phyloP scores from a whole-genome alignment of 2,888 invertebrate genomes.

The Leucozona laternaria region DNA sequence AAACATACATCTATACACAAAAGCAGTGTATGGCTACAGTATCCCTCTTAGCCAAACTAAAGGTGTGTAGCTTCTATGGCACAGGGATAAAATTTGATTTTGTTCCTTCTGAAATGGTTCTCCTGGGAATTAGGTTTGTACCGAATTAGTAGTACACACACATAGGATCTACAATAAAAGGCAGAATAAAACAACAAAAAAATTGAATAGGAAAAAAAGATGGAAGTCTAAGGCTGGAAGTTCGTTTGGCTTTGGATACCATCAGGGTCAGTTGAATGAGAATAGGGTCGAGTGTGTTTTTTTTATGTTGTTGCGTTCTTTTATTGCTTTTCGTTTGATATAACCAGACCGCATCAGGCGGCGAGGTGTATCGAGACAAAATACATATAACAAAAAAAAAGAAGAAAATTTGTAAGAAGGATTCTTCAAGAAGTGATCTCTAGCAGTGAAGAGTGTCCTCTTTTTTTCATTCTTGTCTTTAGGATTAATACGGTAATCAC shows the following conservation, averaged over 20 bases:
- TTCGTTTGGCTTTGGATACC: conserved; percentile 35
- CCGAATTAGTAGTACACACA: conserved; percentile 67
- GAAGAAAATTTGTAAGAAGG: conserved; percentile 26
- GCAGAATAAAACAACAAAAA: background rate
- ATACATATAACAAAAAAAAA: conserved; percentile 11
- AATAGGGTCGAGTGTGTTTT: conserved; percentile 31
- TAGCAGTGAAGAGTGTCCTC: background rate
- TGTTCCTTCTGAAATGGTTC: conserved; percentile 57
- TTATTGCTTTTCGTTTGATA: conserved; percentile 63
- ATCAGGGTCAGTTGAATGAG: conserved; percentile 22
- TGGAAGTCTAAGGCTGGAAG: conserved; percentile 16
- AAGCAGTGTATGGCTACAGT: background rate
- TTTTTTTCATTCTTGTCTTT: conserved; percentile 34
- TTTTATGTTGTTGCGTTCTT: conserved; percentile 17
- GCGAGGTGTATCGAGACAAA: conserved; percentile 42
- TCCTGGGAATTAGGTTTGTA: conserved; percentile 72
- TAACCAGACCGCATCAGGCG: conserved; percentile 48
- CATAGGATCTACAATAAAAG: conserved; percentile 28
- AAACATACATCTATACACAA: conserved; percentile 11
- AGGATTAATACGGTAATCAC: conserved; percentile 73
- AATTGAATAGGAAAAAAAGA: background rate
- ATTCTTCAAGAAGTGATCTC: conserved; percentile 36
- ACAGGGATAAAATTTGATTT: conserved; percentile 72
- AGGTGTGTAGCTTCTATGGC: conserved; percentile 29
- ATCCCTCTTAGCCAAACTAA: background rate